These are phyloP conservation scores for Daptonema setosum DNA, from an alignment of 2,888 invertebrate genomes.

Conservation along the genomic window DNA sequence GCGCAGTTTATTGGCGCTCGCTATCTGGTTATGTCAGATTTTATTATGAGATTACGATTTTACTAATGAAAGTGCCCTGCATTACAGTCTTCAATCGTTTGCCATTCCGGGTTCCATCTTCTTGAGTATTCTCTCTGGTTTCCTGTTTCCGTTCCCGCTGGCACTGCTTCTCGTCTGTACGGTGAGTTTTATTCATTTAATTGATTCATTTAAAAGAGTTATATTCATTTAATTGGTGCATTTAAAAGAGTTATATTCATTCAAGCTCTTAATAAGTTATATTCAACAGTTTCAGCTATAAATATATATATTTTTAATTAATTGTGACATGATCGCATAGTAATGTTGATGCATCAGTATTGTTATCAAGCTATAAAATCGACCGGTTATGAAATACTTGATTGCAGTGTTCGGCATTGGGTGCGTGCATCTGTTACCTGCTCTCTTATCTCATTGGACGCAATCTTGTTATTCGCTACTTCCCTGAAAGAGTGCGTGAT, in stretches of 20 bases:
- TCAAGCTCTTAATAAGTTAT: no score
- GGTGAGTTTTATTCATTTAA: constrained; percentile 28
- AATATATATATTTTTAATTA: no score
- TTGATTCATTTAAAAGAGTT: background rate
- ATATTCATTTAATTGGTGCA: background rate
- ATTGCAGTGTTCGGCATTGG: constrained; percentile 62
- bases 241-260: background rate
- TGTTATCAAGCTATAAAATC: no score
- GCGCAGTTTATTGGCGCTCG: no score
- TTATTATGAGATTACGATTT: no score
- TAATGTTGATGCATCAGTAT: no score
- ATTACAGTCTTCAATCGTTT: constrained; percentile 78
- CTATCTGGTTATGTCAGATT: no score
- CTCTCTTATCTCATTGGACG: constrained; percentile 72
- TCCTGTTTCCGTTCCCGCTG: constrained; percentile 72
- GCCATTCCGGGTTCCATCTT: constrained; percentile 98
- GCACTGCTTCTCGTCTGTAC: constrained; percentile 54
- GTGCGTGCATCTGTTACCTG: constrained; percentile 81
- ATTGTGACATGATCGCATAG: no score
- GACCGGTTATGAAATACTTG: background rate
- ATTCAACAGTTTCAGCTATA: no score
- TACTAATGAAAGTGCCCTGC: no score
- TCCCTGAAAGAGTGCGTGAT: constrained; percentile 58
- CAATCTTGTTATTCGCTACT: constrained; percentile 58
- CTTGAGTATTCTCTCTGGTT: constrained; percentile 83